phyloP scores from a whole-genome alignment of 2,888 invertebrate genomes.

The Agrypnus murinus region DNA sequence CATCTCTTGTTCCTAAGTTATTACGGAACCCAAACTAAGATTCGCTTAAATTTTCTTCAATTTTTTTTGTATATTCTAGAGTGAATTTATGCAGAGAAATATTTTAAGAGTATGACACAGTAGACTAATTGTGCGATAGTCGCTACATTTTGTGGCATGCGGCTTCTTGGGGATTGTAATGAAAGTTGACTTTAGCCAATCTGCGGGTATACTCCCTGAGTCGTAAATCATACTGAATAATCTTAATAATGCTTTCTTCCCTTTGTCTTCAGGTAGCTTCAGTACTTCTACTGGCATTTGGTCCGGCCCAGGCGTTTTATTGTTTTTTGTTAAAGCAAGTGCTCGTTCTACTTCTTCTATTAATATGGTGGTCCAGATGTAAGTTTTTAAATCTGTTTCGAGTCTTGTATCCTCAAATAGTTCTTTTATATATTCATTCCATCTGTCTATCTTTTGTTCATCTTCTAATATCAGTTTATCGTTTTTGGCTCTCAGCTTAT shows the following conservation, averaged over 20 bases:
- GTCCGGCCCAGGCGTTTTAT: neutral
- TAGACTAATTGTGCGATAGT: neutral
- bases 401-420: neutral
- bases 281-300: neutral
- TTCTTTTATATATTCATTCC: no score
- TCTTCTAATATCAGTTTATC: conserved; percentile 13
- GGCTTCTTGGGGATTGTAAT: neutral
- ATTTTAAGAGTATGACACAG: neutral
- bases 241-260: no score
- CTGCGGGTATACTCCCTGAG: no score
- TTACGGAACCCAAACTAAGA: neutral
- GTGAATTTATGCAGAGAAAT: conserved; percentile 3
- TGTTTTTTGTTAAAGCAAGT: neutral
- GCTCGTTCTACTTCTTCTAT: conserved; percentile 7
- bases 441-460: no score
- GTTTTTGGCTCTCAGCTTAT: neutral
- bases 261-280: neutral
- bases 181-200: no score
- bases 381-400: neutral
- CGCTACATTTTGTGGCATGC: no score
- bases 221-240: neutral
- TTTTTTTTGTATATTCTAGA: conserved; percentile 14
- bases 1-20: no score
- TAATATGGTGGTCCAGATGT: conserved; percentile 3
- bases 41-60: conserved; percentile 16